A percentile compares a stretch with the other conserved stretches of the same genome.
Evolutionary conservation across 2,113 vertebrate genomes (phyloP).

Genomic region (Oncorhynchus tshawytscha): DNA sequence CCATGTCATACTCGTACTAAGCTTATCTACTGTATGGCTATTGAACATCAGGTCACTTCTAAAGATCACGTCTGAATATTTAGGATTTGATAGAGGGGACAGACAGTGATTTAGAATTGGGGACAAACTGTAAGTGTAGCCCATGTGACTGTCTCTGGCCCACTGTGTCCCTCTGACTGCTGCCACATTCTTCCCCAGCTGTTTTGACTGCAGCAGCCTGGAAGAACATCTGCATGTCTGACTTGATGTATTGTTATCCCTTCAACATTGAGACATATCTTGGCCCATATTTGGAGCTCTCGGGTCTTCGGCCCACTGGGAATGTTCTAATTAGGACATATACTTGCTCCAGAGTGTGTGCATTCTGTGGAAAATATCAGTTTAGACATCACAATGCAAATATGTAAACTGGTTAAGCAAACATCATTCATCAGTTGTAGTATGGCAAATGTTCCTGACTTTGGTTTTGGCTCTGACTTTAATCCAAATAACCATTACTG

Average conservation of each 20-base stretch:
- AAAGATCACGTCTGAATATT: too few species aligned
- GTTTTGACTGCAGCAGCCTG: conserved; percentile 14
- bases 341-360: neutral
- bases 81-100: neutral
- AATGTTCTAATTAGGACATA: neutral
- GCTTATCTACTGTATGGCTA: too few species aligned
- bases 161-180: neutral
- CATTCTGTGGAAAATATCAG: neutral
- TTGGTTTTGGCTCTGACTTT: neutral
- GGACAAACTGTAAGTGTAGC: neutral
- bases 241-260: neutral
- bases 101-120: neutral
- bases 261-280: neutral
- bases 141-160: neutral
- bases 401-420: neutral
- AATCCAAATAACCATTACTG: neutral
- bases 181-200: neutral
- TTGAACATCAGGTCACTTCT: too few species aligned
- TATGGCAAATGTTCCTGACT: neutral
- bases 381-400: neutral
- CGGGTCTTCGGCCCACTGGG: neutral
- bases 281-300: neutral
- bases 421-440: neutral
- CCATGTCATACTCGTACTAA: too few species aligned
- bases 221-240: neutral